Evolutionary conservation across 2,888 invertebrate genomes (phyloP), one percentile per base, ranked within the genome.

Genomic region (Lissonota sp.): DNA sequence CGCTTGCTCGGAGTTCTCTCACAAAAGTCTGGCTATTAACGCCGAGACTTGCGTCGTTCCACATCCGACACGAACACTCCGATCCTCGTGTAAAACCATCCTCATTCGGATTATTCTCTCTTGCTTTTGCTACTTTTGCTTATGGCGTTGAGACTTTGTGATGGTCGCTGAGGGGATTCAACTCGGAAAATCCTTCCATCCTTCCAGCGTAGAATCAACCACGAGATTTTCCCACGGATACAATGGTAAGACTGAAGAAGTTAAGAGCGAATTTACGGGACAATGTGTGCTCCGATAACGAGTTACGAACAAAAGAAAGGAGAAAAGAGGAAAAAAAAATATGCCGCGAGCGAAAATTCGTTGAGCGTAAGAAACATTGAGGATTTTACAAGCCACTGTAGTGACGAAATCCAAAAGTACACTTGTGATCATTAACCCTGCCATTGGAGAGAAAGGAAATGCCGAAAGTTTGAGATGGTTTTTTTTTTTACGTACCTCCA

Each of bases 11-110:
- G 42, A 7, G 42, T 5, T n/a, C 42, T 64, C 72, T 64, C 55
- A 64, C 53, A n/a, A 26, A 51, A 81, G 53, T 83, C 83, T 86
- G 84, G 84, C 87, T 75, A 87, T 89, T 90, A 89, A 88, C 83
- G 79, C 87, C 66, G 37, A 16, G 44, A 26, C 39, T 66, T 39
- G 14, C 14, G 14, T 6, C 85, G 90, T 90, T 86, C 90, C 84
- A 91, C 89, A 90, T 90, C 87, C 87, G 76, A 80, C 76, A 84
- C 84, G 83, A 26, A 26, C 84, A 82, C 86, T 78, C 51, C 4
- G 7, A 26, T 7, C 14, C 8, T 46, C 26, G 42, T 53, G 37
- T 57, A 51, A 8, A 49, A 58, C 26, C 39, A 70, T 63, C 55
- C 44, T 26, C 26, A 26, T 51, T 10, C 53, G 6, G 72, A 78